Base-by-base conservation (phyloP, 2,888 invertebrate species). In the Tetropium fuscum region DNA sequence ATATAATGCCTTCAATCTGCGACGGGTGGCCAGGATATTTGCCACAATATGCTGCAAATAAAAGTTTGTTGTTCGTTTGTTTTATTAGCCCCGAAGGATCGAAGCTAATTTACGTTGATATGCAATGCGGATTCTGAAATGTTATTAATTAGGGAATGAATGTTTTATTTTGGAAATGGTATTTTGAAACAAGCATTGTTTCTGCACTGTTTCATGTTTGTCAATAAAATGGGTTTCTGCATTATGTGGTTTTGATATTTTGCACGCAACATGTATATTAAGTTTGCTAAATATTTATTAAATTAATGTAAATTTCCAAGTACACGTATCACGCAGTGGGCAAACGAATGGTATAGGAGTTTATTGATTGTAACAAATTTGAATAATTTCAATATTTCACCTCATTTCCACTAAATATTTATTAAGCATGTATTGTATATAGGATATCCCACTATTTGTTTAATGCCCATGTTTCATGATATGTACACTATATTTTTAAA, bases 11-110 rank as follows among this genome's bases (percentile, higher is more conserved):
- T 2, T n/a, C 32, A 45, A 32, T 47, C 18, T 47, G 32, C 13
- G 47, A 47, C 18, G 16, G n/a, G 16, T 8, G 8, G 13, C 13
- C 32, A 20, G 47, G 10, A 58, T 53, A 61, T 63, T 49, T 47
- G 32, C 58, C 59, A 34, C 45, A 45, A 55, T 47, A 45, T 54
- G 63, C 44, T 47, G 58, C 43, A 57, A 58, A 64, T 63, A 57
- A 63, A 38, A 53, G 40, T 62, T 60, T 61, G 60, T 62, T 60
- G 56, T 56, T 60, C 54, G 40, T 51, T 58, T 58, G 58, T 56
- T 68, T 64, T 62, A 68, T 64, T 48, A 41, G 58, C 44, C 68
- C 62, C 64, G 48, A 38, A 58, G 65, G 64, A 63, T 57, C 40
- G 19, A 16, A 60, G 47, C 57, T 60, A 60, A 66, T 68, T 63